A percentile compares a stretch with the other conserved stretches of the same genome.
phyloP scores from a whole-genome alignment of 1,140 invertebrate species.

The Babylonia areolata region DNA sequence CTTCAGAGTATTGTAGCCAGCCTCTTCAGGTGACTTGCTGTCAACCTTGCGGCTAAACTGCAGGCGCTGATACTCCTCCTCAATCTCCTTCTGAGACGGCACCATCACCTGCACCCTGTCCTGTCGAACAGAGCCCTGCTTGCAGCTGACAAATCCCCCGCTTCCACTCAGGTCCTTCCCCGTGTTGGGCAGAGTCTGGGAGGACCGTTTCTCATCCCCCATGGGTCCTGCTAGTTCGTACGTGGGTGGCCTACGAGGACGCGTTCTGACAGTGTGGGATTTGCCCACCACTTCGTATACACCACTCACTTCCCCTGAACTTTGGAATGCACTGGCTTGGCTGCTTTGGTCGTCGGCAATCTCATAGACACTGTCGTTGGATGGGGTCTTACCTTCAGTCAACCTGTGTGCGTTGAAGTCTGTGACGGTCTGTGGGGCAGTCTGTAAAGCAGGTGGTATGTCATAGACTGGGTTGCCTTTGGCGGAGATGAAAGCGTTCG shows the following conservation, averaged over 20 bases:
- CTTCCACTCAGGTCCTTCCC: constrained; percentile 11
- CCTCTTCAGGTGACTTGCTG: neutral
- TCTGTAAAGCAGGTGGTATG: neutral
- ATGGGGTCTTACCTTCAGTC: neutral
- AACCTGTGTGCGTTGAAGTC: neutral
- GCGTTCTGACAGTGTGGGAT: neutral
- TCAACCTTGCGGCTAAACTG: neutral
- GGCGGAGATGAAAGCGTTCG: neutral
- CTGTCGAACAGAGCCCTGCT: neutral
- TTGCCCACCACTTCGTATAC: constrained; percentile 3
- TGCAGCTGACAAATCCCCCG: neutral
- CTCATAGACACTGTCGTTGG: neutral
- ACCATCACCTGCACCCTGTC: neutral
- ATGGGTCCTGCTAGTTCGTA: constrained; percentile 7
- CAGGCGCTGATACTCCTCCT: constrained; percentile 19
- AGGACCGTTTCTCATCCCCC: neutral
- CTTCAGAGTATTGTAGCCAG: constrained; percentile 17
- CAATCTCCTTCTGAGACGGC: neutral
- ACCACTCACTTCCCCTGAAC: neutral
- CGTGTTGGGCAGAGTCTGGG: neutral
- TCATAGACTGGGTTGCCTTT: neutral
- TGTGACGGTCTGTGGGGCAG: neutral
- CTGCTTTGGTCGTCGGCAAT: constrained; percentile 11
- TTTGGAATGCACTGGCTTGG: neutral
- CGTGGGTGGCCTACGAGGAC: neutral